Evolutionary conservation across 2,888 invertebrate species (phyloP).

Genomic region (Xanthorhoe spadicearia): DNA sequence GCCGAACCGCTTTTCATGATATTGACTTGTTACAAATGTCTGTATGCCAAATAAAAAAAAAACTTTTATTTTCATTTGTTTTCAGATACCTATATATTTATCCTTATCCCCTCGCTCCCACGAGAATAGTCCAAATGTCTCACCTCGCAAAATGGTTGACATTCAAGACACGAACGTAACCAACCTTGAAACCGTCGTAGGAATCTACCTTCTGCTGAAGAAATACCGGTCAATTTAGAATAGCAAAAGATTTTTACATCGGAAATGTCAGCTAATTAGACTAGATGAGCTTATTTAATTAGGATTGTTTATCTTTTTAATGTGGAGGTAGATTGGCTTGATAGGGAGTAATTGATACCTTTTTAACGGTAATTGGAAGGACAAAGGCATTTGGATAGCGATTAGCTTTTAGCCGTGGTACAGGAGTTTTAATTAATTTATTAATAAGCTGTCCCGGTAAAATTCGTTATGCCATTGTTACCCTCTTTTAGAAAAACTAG

Average conservation of each 20-base stretch:
- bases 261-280: slow-evolving; percentile 13
- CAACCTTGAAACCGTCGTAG: slow-evolving; percentile 10
- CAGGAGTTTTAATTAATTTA: background rate
- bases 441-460: background rate
- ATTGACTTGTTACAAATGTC: no score
- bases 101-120: background rate
- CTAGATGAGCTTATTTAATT: slow-evolving; percentile 23
- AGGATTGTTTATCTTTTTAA: slow-evolving; percentile 22
- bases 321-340: slow-evolving; percentile 9
- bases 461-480: no score
- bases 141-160: slow-evolving; percentile 14
- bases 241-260: slow-evolving; percentile 2
- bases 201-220: background rate
- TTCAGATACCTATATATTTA: no score
- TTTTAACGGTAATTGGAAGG: slow-evolving; percentile 17
- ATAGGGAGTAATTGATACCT: slow-evolving; percentile 21
- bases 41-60: no score
- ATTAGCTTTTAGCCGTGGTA: background rate
- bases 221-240: background rate
- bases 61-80: background rate
- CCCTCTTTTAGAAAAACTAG: no score
- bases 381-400: slow-evolving; percentile 1
- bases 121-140: slow-evolving; percentile 7
- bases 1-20: no score
- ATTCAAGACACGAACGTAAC: slow-evolving; percentile 7